Conservation (phyloP, 1,140 invertebrate genomes). For the Drosophila pachea region DNA sequence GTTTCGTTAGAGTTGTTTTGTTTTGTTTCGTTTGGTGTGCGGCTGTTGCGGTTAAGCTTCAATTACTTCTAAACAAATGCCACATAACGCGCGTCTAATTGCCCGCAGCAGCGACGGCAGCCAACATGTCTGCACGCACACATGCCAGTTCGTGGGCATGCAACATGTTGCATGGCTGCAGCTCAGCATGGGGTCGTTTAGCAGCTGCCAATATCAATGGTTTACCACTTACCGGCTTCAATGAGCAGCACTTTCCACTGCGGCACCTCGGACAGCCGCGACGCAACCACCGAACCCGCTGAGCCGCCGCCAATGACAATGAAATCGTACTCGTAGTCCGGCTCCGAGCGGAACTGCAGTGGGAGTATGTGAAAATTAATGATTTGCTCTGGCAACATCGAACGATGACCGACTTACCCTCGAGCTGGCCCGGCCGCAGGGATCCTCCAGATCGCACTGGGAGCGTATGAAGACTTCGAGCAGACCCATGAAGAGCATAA, state of each 20-base stretch:
- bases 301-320: conserved; percentile 93
- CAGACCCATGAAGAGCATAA: conserved; percentile 92
- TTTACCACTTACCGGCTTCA: conserved; percentile 85
- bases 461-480: conserved; percentile 90
- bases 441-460: conserved; percentile 91
- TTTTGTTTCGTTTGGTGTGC: conserved; percentile 7
- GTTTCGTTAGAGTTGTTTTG: conserved; percentile 56
- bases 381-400: neutral
- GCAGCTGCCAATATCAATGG: conserved; percentile 35
- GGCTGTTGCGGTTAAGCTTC: conserved; percentile 66
- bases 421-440: conserved; percentile 84
- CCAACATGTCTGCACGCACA: conserved; percentile 23
- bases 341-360: conserved; percentile 81
- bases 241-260: conserved; percentile 89
- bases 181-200: conserved; percentile 11
- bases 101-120: conserved; percentile 39
- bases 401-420: conserved; percentile 51
- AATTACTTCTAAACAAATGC: conserved; percentile 76
- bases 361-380: neutral
- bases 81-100: conserved; percentile 72
- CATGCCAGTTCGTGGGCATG: neutral
- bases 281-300: conserved; percentile 89
- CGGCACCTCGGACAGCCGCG: conserved; percentile 88
- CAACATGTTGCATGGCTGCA: conserved; percentile 53
- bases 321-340: conserved; percentile 88